These are phyloP conservation scores for Drosophila chauvacae DNA, from an alignment of 1,140 invertebrate species.

Conservation along the genomic window DNA sequence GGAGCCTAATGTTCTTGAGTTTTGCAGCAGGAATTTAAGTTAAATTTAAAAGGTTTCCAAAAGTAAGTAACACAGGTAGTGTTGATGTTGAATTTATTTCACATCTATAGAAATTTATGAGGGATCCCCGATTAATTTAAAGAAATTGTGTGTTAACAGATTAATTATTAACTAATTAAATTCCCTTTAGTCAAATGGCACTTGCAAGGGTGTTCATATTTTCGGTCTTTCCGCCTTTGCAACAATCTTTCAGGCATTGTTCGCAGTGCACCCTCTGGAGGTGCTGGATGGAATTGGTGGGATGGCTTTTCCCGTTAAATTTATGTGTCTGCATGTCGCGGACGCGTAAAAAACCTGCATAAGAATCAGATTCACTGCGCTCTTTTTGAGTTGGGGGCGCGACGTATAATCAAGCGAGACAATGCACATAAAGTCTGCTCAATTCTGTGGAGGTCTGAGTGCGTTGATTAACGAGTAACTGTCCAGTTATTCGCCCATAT, in stretches of 20 bases:
- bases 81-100: neutral
- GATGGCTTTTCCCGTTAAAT: conserved; percentile 49
- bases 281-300: neutral
- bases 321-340: conserved; percentile 79
- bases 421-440: conserved; percentile 67
- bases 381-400: conserved; percentile 28
- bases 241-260: conserved; percentile 33
- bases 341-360: conserved; percentile 65
- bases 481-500: conserved; percentile 8
- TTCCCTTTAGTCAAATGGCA: neutral
- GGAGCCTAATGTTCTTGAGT: neutral
- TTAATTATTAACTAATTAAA: neutral
- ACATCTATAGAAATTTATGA: neutral
- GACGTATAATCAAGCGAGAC: conserved; percentile 77
- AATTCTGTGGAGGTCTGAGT: conserved; percentile 36
- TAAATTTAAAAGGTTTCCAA: neutral
- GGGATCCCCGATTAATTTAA: neutral
- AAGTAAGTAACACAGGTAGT: neutral
- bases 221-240: conserved; percentile 23
- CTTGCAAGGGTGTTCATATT: neutral
- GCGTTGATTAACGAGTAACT: conserved; percentile 54
- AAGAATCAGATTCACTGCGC: conserved; percentile 66
- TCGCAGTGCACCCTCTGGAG: conserved; percentile 22
- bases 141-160: neutral
- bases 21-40: neutral